Percentiles rank a stretch among this genome's conserved stretches.
Evolutionary conservation across 2,113 vertebrate species (phyloP).

Genomic region (Cavia aperea): DNA sequence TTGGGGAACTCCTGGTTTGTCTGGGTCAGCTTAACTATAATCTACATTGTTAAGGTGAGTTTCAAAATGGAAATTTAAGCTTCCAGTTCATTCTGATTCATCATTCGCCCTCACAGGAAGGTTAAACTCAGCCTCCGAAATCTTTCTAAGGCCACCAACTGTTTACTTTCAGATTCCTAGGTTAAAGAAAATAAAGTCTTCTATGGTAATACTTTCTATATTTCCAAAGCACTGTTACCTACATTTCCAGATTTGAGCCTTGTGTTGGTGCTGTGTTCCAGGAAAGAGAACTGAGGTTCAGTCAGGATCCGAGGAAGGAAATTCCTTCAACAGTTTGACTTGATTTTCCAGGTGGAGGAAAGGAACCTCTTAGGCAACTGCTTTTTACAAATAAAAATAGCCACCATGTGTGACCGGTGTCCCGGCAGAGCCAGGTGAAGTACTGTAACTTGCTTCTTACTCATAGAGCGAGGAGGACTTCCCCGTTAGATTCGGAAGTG

Average conservation of each 20-base stretch:
- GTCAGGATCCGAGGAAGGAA: neutral
- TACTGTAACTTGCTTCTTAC: neutral
- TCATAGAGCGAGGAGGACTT: neutral
- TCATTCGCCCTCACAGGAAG: constrained; percentile 1
- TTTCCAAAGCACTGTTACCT: neutral
- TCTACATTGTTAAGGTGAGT: neutral
- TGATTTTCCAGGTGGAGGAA: constrained; percentile 30
- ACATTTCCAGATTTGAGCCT: neutral
- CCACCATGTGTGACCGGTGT: neutral
- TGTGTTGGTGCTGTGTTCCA: neutral
- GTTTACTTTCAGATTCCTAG: constrained; percentile 1
- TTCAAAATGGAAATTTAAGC: constrained; percentile 18
- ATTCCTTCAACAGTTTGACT: neutral
- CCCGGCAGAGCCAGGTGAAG: neutral
- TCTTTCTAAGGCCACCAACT: neutral
- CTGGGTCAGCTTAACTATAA: neutral
- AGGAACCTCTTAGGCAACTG: neutral
- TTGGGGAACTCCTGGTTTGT: neutral
- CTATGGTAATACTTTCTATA: neutral
- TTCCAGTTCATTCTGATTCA: constrained; percentile 36
- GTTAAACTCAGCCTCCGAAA: neutral
- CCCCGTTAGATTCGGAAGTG: neutral
- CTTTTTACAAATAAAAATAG: constrained; percentile 6
- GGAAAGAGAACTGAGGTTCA: neutral
- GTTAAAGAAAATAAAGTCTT: neutral